A percentile compares a stretch with the other conserved stretches of the same genome.
Conservation (phyloP, 2,797 vertebrate species). For the Pseudochaenichthys georgianus region DNA sequence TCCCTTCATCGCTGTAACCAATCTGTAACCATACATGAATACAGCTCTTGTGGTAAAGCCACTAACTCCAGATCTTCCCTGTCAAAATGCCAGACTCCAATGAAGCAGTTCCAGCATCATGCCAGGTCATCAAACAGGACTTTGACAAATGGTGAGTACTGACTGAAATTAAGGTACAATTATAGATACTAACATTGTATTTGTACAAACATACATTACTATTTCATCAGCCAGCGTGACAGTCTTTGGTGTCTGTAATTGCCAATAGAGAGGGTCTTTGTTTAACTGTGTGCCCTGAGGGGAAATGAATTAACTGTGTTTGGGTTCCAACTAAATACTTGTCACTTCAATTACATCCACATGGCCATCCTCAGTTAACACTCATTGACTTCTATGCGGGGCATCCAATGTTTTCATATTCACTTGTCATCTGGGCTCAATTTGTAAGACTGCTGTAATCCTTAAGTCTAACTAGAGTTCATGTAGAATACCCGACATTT, state of each 20-base stretch:
- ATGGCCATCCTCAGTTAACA: conserved; percentile 10
- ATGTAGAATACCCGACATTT: conserved; percentile 32
- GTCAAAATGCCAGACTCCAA: conserved; percentile 89
- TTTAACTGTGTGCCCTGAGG: conserved; percentile 4
- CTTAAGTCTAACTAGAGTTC: conserved; percentile 17
- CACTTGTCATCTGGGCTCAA: conserved; percentile 23
- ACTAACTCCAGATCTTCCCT: conserved; percentile 84
- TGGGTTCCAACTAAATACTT: conserved; percentile 19
- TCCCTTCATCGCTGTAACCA: conserved; percentile 44
- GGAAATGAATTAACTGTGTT: conserved; percentile 19
- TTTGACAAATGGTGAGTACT: conserved; percentile 79
- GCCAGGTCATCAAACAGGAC: conserved; percentile 78
- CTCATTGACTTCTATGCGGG: neutral
- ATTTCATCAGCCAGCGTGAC: neutral
- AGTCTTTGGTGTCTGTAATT: conserved; percentile 3
- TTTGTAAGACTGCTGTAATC: conserved; percentile 15
- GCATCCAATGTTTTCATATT: conserved; percentile 18
- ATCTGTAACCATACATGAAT: conserved; percentile 56
- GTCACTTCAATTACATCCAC: conserved; percentile 20
- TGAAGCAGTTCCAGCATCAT: conserved; percentile 69
- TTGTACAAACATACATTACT: neutral
- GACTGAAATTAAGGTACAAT: conserved; percentile 6
- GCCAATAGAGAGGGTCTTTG: conserved; percentile 1
- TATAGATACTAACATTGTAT: neutral
- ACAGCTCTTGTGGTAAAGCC: conserved; percentile 77